phyloP scores from a whole-genome alignment of 2,888 invertebrate species.

The Allygus modestus region DNA sequence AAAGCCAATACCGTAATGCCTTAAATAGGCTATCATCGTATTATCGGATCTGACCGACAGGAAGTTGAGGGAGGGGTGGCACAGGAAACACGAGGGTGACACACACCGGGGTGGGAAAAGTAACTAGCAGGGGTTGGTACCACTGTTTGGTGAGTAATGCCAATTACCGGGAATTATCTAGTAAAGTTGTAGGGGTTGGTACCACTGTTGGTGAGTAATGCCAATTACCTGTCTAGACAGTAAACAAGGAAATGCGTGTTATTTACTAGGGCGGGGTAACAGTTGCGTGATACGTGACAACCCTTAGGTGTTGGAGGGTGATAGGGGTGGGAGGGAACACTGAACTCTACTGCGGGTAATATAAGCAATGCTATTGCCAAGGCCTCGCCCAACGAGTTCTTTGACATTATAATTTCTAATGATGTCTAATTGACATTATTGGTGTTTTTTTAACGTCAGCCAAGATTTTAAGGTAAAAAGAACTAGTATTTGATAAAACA shows the following conservation, averaged over 20 bases:
- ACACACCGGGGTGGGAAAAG: background rate
- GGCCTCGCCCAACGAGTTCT: too few relatives aligned
- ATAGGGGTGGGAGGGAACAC: too few relatives aligned
- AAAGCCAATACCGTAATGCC: background rate
- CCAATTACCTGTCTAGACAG: slow-evolving; percentile 23
- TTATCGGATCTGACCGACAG: background rate
- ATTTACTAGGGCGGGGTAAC: background rate
- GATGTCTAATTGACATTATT: too few relatives aligned
- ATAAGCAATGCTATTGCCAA: too few relatives aligned
- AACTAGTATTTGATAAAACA: too few relatives aligned
- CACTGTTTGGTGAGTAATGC: background rate
- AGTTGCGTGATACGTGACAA: too few relatives aligned
- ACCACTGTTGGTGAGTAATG: background rate
- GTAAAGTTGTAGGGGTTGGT: background rate
- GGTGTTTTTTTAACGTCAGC: too few relatives aligned
- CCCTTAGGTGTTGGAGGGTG: too few relatives aligned
- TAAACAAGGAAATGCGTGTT: background rate
- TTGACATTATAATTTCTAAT: too few relatives aligned
- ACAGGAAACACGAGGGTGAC: background rate
- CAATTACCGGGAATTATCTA: background rate
- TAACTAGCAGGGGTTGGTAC: slow-evolving; percentile 24
- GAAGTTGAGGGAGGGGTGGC: background rate
- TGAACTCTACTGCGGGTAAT: too few relatives aligned
- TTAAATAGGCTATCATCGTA: background rate
- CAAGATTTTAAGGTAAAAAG: too few relatives aligned